Conservation (phyloP, 1,140 invertebrate species). For the Bombus soroeensis region DNA sequence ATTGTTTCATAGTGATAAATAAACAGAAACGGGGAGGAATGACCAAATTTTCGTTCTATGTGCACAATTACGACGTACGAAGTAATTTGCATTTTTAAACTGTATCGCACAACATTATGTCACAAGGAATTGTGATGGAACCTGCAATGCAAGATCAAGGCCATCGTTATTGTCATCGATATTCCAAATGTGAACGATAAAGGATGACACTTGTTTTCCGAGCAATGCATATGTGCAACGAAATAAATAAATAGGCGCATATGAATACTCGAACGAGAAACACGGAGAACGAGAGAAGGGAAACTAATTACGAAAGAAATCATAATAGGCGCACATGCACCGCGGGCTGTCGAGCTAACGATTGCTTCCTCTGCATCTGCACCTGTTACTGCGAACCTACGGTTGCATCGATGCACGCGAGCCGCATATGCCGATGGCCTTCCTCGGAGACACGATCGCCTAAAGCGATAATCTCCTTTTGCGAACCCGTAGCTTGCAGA, state of each 20-base stretch:
- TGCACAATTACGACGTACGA: not conserved
- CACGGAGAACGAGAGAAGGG: constrained; percentile 26
- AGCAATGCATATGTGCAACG: constrained; percentile 62
- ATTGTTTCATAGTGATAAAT: not conserved
- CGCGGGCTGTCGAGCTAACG: constrained; percentile 74
- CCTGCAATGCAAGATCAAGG: constrained; percentile 8
- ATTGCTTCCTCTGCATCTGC: constrained; percentile 75
- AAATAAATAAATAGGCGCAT: constrained; percentile 69
- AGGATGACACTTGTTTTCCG: constrained; percentile 40
- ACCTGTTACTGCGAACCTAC: constrained; percentile 73
- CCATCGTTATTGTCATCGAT: constrained; percentile 22
- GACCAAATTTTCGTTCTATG: not conserved
- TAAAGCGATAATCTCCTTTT: constrained; percentile 54
- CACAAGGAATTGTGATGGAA: not conserved
- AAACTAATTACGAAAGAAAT: constrained; percentile 77
- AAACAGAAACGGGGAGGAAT: not conserved
- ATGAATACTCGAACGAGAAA: constrained; percentile 53
- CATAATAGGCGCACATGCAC: constrained; percentile 73
- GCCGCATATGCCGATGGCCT: constrained; percentile 75
- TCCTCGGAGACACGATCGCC: constrained; percentile 70
- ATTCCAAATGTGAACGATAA: constrained; percentile 8
- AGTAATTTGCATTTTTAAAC: not conserved
- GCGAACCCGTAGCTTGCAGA: not conserved
- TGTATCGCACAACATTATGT: not conserved
- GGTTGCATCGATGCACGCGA: constrained; percentile 71